Evolutionary conservation across 2,888 invertebrate species (phyloP), one percentile per base, ranked within the genome.

Genomic region (Drosophila cracens): DNA sequence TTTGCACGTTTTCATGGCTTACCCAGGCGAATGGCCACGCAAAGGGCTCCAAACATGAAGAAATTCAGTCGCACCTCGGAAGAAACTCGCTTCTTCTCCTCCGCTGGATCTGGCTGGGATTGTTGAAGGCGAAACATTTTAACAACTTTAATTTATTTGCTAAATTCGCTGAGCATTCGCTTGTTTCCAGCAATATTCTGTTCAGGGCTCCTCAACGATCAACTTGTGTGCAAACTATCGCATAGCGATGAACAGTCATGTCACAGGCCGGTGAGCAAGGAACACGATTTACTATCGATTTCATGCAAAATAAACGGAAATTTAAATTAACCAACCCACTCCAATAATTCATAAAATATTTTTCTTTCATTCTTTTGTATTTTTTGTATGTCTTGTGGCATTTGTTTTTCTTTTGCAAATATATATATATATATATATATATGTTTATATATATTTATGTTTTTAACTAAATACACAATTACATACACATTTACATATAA

Each of bases 51-150:
- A 69, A 93, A 93, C 36, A 92, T 79, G 11, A 92, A 48, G 36
- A 93, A 82, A 70, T 93, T 93, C 16, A 90, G 84, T 18, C 91
- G 88, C 1, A 93, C 93, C 63, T 92, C 92, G 2, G 92, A 87
- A 2, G 90, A 78, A 3, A 93, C 92, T 8, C 92, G 91, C 62
- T 91, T 92, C 27, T 90, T 88, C 57, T 93, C 93, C 66, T 93
- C 93, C 4, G 92, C 92, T 4, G 93, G 92, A 74, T 93, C 93
- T 38, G 92, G 87, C 81, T 93, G 92, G 43, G 92, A 85, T 90
- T 93, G 92, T 60, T 92, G 92, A 76, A 93, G 87, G 7, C 93
- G 93, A 73, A 93, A 93, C 93, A 93, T 93, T 48, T 25, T 65
- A 53, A 33, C 21, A 67, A 33, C 18, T 79, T 86, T 53, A 51